Evolutionary conservation across 2,797 vertebrate genomes (phyloP), one percentile per base, ranked within the genome.

Genomic region (Cossypha niveicapilla): DNA sequence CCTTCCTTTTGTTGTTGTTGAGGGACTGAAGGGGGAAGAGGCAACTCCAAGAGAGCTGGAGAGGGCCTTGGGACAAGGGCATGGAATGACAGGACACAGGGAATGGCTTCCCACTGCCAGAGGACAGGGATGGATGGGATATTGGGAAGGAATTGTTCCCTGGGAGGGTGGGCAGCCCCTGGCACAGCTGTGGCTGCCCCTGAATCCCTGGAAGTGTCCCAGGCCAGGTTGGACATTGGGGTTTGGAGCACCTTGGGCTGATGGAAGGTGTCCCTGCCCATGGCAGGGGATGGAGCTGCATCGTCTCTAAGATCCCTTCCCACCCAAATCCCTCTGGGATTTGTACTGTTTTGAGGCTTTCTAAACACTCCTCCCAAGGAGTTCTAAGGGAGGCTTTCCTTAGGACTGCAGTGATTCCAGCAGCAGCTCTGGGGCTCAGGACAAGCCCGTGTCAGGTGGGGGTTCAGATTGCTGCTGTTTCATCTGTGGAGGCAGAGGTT

Each of bases 41-140:
- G 18, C 4, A 22, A 6, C 18, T 61, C 54, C 47, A 47, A 2
- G 17, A 60, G 34, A 73, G 67, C 60, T 54, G 47, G 22, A n/a
- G 34, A 54, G 25, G 41, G 22, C 21, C 9, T n/a, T 0, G 25
- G 34, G 4, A 32, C 25, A 35, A 54, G 5, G 12, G 0, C 32
- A 3, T 35, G 41, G 41, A 47, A 34, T 2, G 27, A 35, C 34
- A 48, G 18, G 25, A 61, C 34, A 27, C 1, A 5, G 25, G 25
- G 41, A 48, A 28, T 74, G 54, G 47, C 47, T n/a, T 56, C 8
- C 8, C 12, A 17, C 3, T 73, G 14, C 4, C 9, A 41, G 12
- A 45, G 25, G 18, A 4, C 10, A 60, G 53, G 32, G 14, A 0
- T 19, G 0, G 41, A 3, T 67, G 30, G 30, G 34, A 61, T 42